Evolutionary conservation across 2,888 invertebrate genomes (phyloP).

Genomic region (Exocentrus adspersus): DNA sequence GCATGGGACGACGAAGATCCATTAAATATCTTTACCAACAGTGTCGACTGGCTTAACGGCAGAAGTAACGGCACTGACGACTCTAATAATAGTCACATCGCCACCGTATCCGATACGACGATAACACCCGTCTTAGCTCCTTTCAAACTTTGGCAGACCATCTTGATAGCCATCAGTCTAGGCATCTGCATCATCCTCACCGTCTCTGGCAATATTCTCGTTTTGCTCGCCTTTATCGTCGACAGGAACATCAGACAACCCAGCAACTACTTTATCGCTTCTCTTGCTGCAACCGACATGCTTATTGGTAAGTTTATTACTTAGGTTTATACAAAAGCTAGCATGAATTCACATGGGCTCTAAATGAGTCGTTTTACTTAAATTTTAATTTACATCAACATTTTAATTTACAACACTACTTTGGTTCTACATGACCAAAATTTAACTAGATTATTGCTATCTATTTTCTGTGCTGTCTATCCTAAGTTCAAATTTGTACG

Average conservation of each 20-base stretch:
- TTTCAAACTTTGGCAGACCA: constrained; percentile 90
- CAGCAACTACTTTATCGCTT: constrained; percentile 99
- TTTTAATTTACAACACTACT: not conserved
- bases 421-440: not conserved
- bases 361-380: too few species aligned
- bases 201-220: constrained; percentile 94
- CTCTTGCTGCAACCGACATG: constrained; percentile 96
- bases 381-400: too few species aligned
- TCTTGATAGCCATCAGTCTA: constrained; percentile 87
- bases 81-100: constrained; percentile 35
- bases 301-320: constrained; percentile 91
- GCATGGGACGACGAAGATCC: constrained; percentile 57
- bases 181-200: constrained; percentile 91
- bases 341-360: too few species aligned
- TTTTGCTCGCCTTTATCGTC: constrained; percentile 93
- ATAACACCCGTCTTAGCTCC: constrained; percentile 76
- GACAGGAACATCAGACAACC: constrained; percentile 95
- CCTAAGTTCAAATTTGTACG: too few species aligned
- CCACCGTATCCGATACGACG: constrained; percentile 41
- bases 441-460: constrained; percentile 34
- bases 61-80: constrained; percentile 34
- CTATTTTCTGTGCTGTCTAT: too few species aligned
- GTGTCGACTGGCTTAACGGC: constrained; percentile 38
- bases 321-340: too few species aligned
- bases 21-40: constrained; percentile 53